phyloP scores from a whole-genome alignment of 2,113 vertebrate species.

The Anas platyrhynchos region DNA sequence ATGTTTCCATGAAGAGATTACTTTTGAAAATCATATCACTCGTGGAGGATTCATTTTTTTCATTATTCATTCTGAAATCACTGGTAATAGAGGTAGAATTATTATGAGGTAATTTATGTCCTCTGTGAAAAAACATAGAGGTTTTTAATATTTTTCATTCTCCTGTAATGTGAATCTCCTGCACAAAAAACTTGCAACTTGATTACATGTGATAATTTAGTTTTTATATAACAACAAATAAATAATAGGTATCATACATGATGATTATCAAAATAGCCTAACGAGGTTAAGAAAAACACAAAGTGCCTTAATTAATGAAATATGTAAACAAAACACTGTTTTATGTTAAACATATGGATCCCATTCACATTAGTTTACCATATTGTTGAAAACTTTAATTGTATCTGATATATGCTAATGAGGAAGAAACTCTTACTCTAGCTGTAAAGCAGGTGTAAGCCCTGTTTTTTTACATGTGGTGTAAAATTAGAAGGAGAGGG shows the following conservation, averaged over 20 bases:
- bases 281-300: not conserved
- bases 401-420: conserved; percentile 14
- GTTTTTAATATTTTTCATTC: not conserved
- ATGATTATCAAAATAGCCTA: conserved; percentile 20
- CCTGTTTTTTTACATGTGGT: not conserved
- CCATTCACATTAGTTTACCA: not conserved
- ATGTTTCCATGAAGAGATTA: not conserved
- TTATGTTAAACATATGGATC: conserved; percentile 37
- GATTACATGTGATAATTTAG: not conserved
- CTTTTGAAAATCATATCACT: not conserved
- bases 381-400: conserved; percentile 3
- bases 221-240: not conserved
- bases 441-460: conserved; percentile 23
- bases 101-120: not conserved
- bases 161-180: not conserved
- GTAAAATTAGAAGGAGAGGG: not conserved
- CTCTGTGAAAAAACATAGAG: not conserved
- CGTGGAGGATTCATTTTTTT: not conserved
- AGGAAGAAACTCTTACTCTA: not conserved
- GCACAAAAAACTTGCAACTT: not conserved
- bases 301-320: conserved; percentile 7
- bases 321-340: conserved; percentile 1
- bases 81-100: not conserved
- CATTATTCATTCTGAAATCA: not conserved
- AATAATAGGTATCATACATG: not conserved